Percentiles rank a stretch among this genome's conserved stretches.
Conservation (phyloP, 2,797 vertebrate species). For the Gymnodraco acuticeps region DNA sequence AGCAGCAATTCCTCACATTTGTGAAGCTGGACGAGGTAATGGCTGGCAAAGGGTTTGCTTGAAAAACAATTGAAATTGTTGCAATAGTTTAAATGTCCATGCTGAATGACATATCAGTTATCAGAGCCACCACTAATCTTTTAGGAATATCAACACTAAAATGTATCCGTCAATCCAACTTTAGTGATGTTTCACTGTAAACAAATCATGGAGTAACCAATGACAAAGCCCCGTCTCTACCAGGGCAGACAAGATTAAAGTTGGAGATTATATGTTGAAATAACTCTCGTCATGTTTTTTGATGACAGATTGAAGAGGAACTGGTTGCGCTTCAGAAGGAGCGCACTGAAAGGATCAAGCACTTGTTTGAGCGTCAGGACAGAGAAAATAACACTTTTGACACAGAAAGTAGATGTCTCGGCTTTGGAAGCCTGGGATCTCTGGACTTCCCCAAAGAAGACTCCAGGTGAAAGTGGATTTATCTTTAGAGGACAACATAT, state of each 20-base stretch:
- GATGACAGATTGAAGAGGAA: slow-evolving; percentile 81
- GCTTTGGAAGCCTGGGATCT: slow-evolving; percentile 91
- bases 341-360: slow-evolving; percentile 80
- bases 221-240: neutral
- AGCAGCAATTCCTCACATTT: too few species aligned
- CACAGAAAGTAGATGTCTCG: slow-evolving; percentile 87
- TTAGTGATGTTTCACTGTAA: neutral
- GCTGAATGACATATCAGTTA: neutral
- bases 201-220: neutral
- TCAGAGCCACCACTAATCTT: neutral
- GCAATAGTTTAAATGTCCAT: too few species aligned
- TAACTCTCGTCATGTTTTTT: neutral
- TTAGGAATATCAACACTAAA: neutral
- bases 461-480: slow-evolving; percentile 94
- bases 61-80: neutral
- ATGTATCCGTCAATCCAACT: neutral
- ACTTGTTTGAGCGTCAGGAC: slow-evolving; percentile 82
- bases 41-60: too few species aligned
- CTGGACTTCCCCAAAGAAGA: slow-evolving; percentile 97
- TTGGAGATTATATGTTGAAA: neutral
- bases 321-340: slow-evolving; percentile 82
- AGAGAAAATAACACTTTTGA: slow-evolving; percentile 79
- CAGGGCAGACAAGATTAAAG: neutral
- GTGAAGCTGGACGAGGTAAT: too few species aligned
- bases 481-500: slow-evolving; percentile 84